Conservation (phyloP, 1,140 invertebrate genomes). For the Dysdera silvatica region DNA sequence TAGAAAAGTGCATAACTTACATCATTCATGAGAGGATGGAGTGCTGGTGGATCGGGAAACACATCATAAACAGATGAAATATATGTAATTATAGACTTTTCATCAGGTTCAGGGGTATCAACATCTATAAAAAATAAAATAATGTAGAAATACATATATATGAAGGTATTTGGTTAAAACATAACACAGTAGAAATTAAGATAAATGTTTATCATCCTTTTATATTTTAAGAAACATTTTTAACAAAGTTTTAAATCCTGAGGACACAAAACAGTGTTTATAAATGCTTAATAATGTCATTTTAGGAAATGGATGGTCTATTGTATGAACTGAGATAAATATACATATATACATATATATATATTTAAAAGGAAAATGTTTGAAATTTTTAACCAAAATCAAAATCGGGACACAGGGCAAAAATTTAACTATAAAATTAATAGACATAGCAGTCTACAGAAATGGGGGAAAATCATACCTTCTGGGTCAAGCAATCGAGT, state of each 20-base stretch:
- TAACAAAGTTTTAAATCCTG: not conserved
- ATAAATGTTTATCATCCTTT: not conserved
- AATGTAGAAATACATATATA: not conserved
- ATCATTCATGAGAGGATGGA: conserved; percentile 87
- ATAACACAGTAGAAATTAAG: not conserved
- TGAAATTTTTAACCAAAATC: too few species aligned
- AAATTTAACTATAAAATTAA: not conserved
- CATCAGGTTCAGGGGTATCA: conserved; percentile 95
- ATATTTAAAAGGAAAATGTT: too few species aligned
- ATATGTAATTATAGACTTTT: conserved; percentile 98
- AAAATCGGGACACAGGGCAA: too few species aligned
- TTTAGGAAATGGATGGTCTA: too few species aligned
- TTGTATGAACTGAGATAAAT: too few species aligned
- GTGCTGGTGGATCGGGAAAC: conserved; percentile 76
- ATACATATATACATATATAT: too few species aligned
- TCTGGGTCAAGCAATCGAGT: conserved; percentile 95
- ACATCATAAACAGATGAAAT: conserved; percentile 97
- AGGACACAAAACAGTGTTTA: too few species aligned
- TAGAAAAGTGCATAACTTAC: conserved; percentile 75
- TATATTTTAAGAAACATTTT: not conserved
- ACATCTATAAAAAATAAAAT: conserved; percentile 58
- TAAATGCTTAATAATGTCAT: too few species aligned
- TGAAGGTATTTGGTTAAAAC: not conserved
- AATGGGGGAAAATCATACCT: conserved; percentile 36
- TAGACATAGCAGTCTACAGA: not conserved